Evolutionary conservation across 1,140 invertebrate species (phyloP).

Genomic region (Drosophila subobscura): DNA sequence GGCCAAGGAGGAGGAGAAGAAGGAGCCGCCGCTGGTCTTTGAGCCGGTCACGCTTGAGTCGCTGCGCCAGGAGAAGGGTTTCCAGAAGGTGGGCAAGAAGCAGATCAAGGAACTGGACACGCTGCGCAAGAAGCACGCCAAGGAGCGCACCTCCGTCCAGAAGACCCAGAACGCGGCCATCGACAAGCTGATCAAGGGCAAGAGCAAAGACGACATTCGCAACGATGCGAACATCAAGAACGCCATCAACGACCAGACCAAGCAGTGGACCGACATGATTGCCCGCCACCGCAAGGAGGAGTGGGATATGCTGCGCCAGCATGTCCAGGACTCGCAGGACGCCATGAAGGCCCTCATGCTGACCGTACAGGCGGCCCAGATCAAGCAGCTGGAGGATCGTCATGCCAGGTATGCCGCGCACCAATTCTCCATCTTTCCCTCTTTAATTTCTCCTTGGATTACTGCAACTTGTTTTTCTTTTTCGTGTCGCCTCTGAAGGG

Average conservation of each 20-base stretch:
- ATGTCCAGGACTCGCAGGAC: slow-evolving; percentile 93
- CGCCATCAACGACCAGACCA: slow-evolving; percentile 94
- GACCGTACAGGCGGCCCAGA: slow-evolving; percentile 92
- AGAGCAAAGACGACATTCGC: slow-evolving; percentile 92
- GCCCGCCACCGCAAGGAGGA: slow-evolving; percentile 95
- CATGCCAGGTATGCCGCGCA: slow-evolving; percentile 89
- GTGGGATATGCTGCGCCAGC: slow-evolving; percentile 92
- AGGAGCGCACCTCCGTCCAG: slow-evolving; percentile 95
- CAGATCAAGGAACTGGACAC: slow-evolving; percentile 97
- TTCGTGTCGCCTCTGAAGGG: slow-evolving; percentile 85
- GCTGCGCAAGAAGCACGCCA: slow-evolving; percentile 95
- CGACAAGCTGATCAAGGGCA: slow-evolving; percentile 97
- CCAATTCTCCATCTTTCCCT: neutral
- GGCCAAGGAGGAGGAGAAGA: slow-evolving; percentile 89
- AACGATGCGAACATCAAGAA: slow-evolving; percentile 91
- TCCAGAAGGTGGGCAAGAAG: slow-evolving; percentile 97
- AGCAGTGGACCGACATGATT: slow-evolving; percentile 96
- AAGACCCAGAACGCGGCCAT: slow-evolving; percentile 97
- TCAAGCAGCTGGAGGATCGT: slow-evolving; percentile 94
- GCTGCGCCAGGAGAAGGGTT: slow-evolving; percentile 95
- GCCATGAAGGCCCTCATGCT: slow-evolving; percentile 94
- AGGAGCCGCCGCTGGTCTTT: slow-evolving; percentile 90
- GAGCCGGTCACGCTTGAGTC: slow-evolving; percentile 96
- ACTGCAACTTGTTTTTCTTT: neutral
- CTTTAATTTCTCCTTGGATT: neutral